These are phyloP conservation scores for Clostera curtula DNA, from an alignment of 2,888 invertebrate species.

Conservation along the genomic window DNA sequence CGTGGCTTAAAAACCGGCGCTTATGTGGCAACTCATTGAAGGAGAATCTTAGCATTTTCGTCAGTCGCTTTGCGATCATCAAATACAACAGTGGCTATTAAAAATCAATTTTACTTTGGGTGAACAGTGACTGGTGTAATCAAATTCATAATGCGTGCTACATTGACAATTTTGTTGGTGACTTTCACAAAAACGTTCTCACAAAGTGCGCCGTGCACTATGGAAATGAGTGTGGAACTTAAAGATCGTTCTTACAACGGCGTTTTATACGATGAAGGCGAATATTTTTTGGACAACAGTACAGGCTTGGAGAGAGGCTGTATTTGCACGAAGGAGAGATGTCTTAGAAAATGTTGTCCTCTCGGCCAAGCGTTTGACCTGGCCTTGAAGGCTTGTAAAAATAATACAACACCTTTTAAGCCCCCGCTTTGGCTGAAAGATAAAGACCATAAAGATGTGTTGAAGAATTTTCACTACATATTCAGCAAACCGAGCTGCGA, in stretches of 20 bases:
- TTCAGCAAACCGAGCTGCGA: slow-evolving; percentile 35
- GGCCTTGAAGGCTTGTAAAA: slow-evolving; percentile 25
- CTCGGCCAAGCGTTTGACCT: slow-evolving; percentile 30
- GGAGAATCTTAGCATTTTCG: too few species aligned
- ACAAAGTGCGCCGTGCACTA: slow-evolving; percentile 8
- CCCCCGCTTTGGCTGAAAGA: slow-evolving; percentile 38
- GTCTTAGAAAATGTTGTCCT: slow-evolving; percentile 49
- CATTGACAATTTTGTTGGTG: slow-evolving; percentile 9
- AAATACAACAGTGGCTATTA: too few species aligned
- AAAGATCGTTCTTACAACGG: slow-evolving; percentile 19
- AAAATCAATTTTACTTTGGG: too few species aligned
- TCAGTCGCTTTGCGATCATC: too few species aligned
- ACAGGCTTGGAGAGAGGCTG: slow-evolving; percentile 31
- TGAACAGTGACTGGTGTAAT: neutral
- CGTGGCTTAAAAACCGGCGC: too few species aligned
- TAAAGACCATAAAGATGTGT: slow-evolving; percentile 23
- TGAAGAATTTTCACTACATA: slow-evolving; percentile 33
- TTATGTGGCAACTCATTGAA: too few species aligned
- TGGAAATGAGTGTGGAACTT: slow-evolving; percentile 7
- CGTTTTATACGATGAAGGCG: slow-evolving; percentile 24
- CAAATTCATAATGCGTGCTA: slow-evolving; percentile 6
- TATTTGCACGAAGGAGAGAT: slow-evolving; percentile 32
- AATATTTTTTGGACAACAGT: slow-evolving; percentile 31
- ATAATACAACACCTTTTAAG: slow-evolving; percentile 24
- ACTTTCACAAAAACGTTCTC: slow-evolving; percentile 6